Conservation (phyloP, 2,113 vertebrate species). For the Platysteira castanea region DNA sequence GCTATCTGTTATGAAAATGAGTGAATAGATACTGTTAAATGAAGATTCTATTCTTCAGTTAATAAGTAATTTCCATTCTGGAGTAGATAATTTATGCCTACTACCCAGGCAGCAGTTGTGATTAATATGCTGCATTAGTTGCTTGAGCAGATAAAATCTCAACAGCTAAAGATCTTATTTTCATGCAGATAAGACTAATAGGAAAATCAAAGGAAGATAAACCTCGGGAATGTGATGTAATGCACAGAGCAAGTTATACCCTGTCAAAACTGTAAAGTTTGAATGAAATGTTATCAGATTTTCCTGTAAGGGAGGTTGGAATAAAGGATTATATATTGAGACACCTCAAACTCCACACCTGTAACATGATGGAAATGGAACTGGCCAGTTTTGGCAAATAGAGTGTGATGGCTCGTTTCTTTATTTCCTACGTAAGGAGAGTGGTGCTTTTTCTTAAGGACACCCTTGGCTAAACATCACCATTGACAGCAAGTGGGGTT, state of each 20-base stretch:
- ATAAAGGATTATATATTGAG: background rate
- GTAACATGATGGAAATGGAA: background rate
- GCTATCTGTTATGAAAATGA: background rate
- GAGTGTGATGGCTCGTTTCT: background rate
- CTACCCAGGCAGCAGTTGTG: background rate
- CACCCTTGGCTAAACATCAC: background rate
- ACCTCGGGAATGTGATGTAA: background rate
- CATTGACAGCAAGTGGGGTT: background rate
- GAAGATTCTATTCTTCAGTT: background rate
- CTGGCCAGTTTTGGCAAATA: background rate
- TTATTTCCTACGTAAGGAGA: background rate
- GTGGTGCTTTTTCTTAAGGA: background rate
- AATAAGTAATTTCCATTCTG: background rate
- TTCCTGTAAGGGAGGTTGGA: background rate
- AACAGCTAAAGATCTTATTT: slow-evolving; percentile 14
- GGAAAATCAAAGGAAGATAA: slow-evolving; percentile 26
- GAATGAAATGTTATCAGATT: background rate
- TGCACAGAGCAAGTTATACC: background rate
- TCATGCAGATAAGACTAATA: slow-evolving; percentile 20
- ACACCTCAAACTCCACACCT: background rate
- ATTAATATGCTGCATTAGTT: slow-evolving; percentile 25
- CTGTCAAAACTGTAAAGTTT: background rate
- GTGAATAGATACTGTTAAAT: background rate
- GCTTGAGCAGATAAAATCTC: slow-evolving; percentile 27
- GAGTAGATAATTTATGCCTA: slow-evolving; percentile 1